Evolutionary conservation across 2,888 invertebrate species (phyloP).

Genomic region (Blomia tropicalis): DNA sequence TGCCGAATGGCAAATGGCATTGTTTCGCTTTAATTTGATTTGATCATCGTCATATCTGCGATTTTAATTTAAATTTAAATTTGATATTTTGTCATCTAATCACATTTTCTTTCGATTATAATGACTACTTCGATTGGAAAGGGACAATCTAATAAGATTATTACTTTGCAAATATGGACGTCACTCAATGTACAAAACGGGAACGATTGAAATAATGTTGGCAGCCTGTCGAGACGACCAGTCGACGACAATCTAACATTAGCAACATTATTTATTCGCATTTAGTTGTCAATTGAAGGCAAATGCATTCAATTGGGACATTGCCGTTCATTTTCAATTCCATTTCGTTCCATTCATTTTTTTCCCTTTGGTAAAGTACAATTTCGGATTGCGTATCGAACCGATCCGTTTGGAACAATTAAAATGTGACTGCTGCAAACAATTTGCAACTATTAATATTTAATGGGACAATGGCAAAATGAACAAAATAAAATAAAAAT

Average conservation of each 20-base stretch:
- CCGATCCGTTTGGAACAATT: no score
- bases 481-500: not conserved
- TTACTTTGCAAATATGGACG: no score
- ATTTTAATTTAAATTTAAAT: constrained; percentile 11
- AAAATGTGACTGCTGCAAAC: not conserved
- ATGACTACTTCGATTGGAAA: not conserved
- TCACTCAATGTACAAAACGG: no score
- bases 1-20: not conserved
- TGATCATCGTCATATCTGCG: not conserved
- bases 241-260: no score
- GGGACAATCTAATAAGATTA: not conserved
- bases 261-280: constrained; percentile 5
- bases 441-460: not conserved
- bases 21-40: constrained; percentile 10
- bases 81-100: constrained; percentile 12
- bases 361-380: no score
- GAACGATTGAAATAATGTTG: no score
- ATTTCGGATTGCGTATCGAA: no score
- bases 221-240: no score
- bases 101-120: constrained; percentile 10
- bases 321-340: no score
- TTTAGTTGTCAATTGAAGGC: not conserved
- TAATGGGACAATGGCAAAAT: not conserved
- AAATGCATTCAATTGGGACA: no score
- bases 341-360: no score